These are phyloP conservation scores for Drosophila hydei DNA, from an alignment of 1,140 invertebrate genomes.

Conservation along the genomic window DNA sequence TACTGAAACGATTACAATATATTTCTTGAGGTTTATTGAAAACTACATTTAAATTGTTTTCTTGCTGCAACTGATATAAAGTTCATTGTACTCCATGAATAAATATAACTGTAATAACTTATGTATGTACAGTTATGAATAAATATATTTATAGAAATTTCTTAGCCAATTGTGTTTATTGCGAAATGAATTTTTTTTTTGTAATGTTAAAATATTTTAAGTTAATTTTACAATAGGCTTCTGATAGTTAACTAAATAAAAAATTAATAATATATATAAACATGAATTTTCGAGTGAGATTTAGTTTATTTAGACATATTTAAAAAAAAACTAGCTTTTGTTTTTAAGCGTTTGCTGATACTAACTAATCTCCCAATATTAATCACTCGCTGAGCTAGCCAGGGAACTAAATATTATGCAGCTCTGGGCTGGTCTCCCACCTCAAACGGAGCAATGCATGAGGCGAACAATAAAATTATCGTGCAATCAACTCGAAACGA, in stretches of 20 bases:
- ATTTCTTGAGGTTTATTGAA: neutral
- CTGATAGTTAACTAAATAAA: no score
- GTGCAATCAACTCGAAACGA: slow-evolving; percentile 61
- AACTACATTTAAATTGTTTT: neutral
- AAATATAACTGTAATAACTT: neutral
- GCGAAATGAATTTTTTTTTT: no score
- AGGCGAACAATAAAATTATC: slow-evolving; percentile 62
- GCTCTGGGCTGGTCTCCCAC: neutral
- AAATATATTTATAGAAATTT: neutral
- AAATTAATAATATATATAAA: no score
- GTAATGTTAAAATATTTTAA: neutral
- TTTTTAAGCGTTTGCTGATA: slow-evolving; percentile 52
- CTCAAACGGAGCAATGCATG: slow-evolving; percentile 15
- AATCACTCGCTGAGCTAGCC: slow-evolving; percentile 58
- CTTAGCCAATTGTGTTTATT: no score
- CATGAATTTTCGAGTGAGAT: no score
- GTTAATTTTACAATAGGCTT: no score
- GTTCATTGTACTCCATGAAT: neutral
- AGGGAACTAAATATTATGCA: neutral
- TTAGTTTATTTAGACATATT: no score
- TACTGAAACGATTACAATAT: no score
- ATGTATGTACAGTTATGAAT: neutral
- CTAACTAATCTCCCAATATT: slow-evolving; percentile 58
- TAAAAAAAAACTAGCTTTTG: no score
- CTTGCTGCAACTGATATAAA: neutral